Evolutionary conservation across 2,113 vertebrate species (phyloP).

Genomic region (Tor tambroides): DNA sequence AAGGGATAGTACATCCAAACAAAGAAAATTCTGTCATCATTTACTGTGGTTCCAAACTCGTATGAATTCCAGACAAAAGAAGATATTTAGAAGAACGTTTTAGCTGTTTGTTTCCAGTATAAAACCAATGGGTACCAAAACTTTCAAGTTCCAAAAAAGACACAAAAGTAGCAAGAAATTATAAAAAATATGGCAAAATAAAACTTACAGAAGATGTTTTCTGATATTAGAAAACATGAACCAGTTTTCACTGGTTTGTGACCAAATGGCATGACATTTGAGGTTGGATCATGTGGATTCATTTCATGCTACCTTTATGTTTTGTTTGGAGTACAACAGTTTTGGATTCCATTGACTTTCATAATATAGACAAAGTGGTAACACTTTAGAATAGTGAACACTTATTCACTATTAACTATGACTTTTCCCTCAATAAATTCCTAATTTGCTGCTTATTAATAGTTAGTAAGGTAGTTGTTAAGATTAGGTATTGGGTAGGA

Average conservation of each 20-base stretch:
- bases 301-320: not conserved
- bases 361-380: not conserved
- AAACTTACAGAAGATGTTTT: too few species aligned
- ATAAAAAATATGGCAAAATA: not conserved
- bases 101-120: not conserved
- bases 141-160: not conserved
- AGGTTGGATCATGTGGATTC: not conserved
- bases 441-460: too few species aligned
- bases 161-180: not conserved
- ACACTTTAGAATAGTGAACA: too few species aligned
- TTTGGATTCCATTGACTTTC: not conserved
- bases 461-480: too few species aligned
- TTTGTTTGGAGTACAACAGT: not conserved
- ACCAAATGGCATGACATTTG: not conserved
- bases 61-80: conserved; percentile 6
- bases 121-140: not conserved
- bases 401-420: too few species aligned
- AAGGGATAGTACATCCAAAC: not conserved
- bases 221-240: too few species aligned
- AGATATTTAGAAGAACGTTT: not conserved
- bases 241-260: not conserved
- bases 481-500: too few species aligned
- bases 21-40: not conserved
- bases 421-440: too few species aligned
- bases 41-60: not conserved